Evolutionary conservation across 2,113 vertebrate genomes (phyloP).

Genomic region (Hippopotamus amphibius): DNA sequence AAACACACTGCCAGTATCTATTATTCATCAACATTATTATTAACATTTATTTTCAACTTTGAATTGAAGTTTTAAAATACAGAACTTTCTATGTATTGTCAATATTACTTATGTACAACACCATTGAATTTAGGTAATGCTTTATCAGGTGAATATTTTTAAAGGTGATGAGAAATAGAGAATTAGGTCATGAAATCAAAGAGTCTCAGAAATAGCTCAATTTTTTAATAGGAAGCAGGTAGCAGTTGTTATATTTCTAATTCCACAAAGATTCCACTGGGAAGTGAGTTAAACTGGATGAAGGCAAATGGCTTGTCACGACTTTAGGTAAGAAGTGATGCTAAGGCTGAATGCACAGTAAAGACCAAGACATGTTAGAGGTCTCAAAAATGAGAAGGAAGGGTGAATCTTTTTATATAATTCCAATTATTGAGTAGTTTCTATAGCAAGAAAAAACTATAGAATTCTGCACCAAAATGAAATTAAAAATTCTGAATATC

Average conservation of each 20-base stretch:
- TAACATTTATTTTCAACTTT: conserved; percentile 19
- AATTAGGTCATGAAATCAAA: too few relatives aligned
- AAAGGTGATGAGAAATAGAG: too few relatives aligned
- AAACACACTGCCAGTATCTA: neutral
- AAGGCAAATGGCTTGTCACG: neutral
- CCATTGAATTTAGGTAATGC: neutral
- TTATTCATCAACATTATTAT: neutral
- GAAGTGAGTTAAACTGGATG: neutral
- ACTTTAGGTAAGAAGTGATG: neutral
- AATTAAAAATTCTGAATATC: neutral
- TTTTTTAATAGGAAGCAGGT: too few relatives aligned
- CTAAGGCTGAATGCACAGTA: neutral
- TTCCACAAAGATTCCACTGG: too few relatives aligned
- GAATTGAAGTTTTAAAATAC: conserved; percentile 42
- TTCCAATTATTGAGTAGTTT: neutral
- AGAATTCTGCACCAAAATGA: neutral
- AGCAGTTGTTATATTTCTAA: too few relatives aligned
- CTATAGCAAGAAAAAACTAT: neutral
- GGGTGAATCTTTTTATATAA: neutral
- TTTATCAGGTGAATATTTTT: neutral
- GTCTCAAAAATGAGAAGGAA: neutral
- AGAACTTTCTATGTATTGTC: neutral
- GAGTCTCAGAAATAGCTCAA: too few relatives aligned
- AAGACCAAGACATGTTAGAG: neutral
- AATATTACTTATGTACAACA: neutral